These are phyloP conservation scores for Calameuta idolon DNA, from an alignment of 2,888 invertebrate species.

Conservation along the genomic window DNA sequence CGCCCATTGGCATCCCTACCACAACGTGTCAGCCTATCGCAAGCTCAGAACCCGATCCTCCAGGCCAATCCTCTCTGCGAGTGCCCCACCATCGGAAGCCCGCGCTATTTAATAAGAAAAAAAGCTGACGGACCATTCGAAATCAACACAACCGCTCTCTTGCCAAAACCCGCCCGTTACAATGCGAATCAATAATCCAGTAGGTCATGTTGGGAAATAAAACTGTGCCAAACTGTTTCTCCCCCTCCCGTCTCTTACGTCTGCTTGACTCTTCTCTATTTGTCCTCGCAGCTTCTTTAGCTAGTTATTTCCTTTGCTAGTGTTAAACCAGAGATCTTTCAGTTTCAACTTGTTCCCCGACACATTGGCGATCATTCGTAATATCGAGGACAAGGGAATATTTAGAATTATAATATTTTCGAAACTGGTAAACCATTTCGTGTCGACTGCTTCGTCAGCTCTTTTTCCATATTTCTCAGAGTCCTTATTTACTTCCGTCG, in stretches of 20 bases:
- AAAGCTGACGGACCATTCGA: conserved; percentile 28
- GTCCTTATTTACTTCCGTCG: no score
- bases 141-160: conserved; percentile 39
- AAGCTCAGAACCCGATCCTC: no score
- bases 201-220: conserved; percentile 55
- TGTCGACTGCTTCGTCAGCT: no score
- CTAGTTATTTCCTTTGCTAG: no score
- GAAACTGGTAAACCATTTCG: no score
- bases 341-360: not conserved
- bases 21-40: no score
- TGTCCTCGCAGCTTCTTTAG: not conserved
- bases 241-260: not conserved
- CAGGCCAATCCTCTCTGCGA: no score
- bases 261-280: not conserved
- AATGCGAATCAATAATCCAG: conserved; percentile 57
- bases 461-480: no score
- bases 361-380: not conserved
- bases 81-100: no score
- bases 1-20: no score
- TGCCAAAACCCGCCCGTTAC: conserved; percentile 44
- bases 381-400: not conserved
- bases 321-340: conserved; percentile 39
- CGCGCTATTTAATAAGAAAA: conserved; percentile 9
- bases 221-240: conserved; percentile 40
- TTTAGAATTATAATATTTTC: not conserved